Evolutionary conservation across 2,888 invertebrate genomes (phyloP), one percentile per base, ranked within the genome.

Genomic region (Trichopria drosophilae): DNA sequence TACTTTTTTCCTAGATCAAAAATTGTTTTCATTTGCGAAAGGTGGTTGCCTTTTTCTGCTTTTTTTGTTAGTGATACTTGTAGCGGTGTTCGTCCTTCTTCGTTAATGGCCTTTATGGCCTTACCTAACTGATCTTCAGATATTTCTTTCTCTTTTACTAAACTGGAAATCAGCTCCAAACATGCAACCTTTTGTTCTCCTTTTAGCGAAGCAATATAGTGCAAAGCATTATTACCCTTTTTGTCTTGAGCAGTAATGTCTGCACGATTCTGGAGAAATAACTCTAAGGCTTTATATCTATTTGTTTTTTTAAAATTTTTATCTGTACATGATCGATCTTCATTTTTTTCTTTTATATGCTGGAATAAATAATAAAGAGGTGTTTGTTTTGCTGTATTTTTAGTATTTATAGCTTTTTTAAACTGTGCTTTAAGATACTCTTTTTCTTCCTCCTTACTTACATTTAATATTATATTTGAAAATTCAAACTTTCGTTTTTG

Each of bases 111-210:
- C n/a, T 40, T 32, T 47, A 12, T 16, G 40, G 34, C 47, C 34
- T 47, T 32, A 40, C 47, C 31, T 12, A 47, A 47, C n/a, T n/a
- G n/a, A n/a, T n/a, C n/a, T n/a, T n/a, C n/a, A n/a, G n/a, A n/a
- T n/a, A n/a, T n/a, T n/a, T n/a, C n/a, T 47, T 40, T 40, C 7
- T 47, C 47, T 47, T 47, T 47, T 13, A 46, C 46, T 13, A n/a
- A 46, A 47, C 31, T 31, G 31, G 34, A 47, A 47, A 47, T 47
- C 40, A 47, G 40, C 31, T 47, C 47, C 12, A 47, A 47, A 47
- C 34, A 47, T 47, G 47, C 19, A 20, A 47, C 47, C 40, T 47
- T 47, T 47, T 47, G 47, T 32, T 47, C 47, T 47, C 40, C 47
- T 40, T 47, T 47, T 24, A 47, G 26, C 40, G 34, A 47, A 47